Evolutionary conservation across 2,888 invertebrate species (phyloP), one percentile per base, ranked within the genome.

Genomic region (Pammene aurita): DNA sequence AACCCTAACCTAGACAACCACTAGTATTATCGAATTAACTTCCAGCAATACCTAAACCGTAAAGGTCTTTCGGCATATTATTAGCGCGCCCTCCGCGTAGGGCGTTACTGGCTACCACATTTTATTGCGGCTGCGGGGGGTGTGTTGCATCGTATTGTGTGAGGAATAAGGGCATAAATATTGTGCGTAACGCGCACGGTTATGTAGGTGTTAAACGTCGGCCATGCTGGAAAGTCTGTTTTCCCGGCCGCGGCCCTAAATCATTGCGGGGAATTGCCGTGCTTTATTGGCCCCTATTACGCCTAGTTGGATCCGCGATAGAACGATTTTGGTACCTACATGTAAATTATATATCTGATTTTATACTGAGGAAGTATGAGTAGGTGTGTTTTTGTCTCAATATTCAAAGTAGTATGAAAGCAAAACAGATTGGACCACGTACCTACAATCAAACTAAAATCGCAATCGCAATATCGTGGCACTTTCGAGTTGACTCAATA

Each of bases 161-260:
- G 48, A 14, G 69, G 44, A 26, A 65, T 65, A 69, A 65, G 60
- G 69, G 54, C 60, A 67, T 67, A 67, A 67, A 67, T 67, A 61
- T 61, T 55, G 14, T 41, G 54, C 46, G 60, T 60, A 52, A 44
- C 41, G 58, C 58, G 46, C 54, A 55, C 64, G 16, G 55, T 55
- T 55, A 46, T 16, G 57, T 18, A 73, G 74, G 75, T 75, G 67
- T 74, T 79, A 78, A 79, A 77, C 71, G 78, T 78, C 72, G 54
- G 79, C 75, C 77, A 80, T 79, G 65, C 77, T 78, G 76, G 78
- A 76, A 79, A 78, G 73, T 78, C 72, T 67, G 75, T 74, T 76
- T 82, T 83, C 80, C 58, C 34, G 58, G 44, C 44, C 76, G 78
- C 81, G 78, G 78, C 79, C 78, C 80, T 82, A 82, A 82, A 83